Percentiles rank a stretch among this genome's conserved stretches.
phyloP scores from a whole-genome alignment of 1,140 invertebrate species.

The Cherax destructor region DNA sequence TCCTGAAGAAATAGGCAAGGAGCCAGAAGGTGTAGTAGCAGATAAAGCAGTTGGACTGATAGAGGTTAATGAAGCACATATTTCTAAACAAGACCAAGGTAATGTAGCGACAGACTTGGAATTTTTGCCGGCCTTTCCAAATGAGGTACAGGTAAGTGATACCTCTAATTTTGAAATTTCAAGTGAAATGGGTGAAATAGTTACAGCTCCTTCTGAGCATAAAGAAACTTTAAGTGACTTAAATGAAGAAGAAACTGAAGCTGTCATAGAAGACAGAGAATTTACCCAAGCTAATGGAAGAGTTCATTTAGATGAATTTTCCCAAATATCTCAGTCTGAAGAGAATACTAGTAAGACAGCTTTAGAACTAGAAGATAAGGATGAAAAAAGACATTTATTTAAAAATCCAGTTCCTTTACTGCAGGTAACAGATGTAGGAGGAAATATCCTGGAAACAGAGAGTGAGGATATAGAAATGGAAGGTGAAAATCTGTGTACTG shows the following conservation, averaged over 20 bases:
- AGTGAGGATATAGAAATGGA: no score
- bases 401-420: no score
- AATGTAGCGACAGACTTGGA: neutral
- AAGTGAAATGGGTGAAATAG: neutral
- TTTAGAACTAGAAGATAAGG: neutral
- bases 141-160: neutral
- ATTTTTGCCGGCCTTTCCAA: neutral
- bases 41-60: neutral
- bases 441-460: no score
- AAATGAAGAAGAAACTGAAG: neutral
- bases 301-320: neutral
- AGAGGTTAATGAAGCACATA: neutral
- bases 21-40: neutral
- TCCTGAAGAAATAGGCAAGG: neutral
- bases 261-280: neutral
- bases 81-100: neutral
- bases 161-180: no score
- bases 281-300: neutral
- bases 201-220: no score
- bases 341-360: neutral
- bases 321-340: neutral
- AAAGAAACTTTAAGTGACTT: neutral
- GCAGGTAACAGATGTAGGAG: no score
- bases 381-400: neutral
- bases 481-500: no score